Conservation (phyloP, 2,888 invertebrate species). For the Allophyes oxyacanthae region DNA sequence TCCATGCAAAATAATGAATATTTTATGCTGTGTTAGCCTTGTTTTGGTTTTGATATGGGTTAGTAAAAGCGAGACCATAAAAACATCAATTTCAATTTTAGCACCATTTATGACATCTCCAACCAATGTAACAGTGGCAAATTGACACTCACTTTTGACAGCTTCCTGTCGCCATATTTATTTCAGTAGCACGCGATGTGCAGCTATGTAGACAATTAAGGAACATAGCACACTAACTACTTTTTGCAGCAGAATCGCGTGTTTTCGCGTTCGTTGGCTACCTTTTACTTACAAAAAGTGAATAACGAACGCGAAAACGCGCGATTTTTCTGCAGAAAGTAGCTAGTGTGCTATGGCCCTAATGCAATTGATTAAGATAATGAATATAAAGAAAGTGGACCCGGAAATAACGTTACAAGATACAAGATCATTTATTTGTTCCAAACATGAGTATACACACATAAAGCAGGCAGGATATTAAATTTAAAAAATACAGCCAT, state of each 20-base stretch:
- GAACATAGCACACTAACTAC: too few species aligned
- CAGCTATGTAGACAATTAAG: constrained; percentile 35
- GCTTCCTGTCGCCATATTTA: constrained; percentile 50
- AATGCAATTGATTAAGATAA: constrained; percentile 29
- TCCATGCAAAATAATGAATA: background rate
- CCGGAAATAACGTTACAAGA: too few species aligned
- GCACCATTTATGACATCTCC: constrained; percentile 39
- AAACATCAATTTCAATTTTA: constrained; percentile 41
- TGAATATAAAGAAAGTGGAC: constrained; percentile 5
- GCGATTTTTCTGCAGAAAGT: too few species aligned
- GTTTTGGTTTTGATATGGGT: constrained; percentile 1
- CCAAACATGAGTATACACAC: too few species aligned
- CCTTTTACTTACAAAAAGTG: too few species aligned
- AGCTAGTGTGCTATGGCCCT: too few species aligned
- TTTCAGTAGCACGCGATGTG: constrained; percentile 21
- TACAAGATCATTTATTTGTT: too few species aligned
- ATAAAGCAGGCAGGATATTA: too few species aligned
- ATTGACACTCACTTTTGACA: constrained; percentile 60
- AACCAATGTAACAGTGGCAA: constrained; percentile 51
- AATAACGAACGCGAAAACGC: too few species aligned
- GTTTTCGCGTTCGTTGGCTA: too few species aligned
- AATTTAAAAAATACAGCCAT: too few species aligned
- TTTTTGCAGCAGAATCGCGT: too few species aligned
- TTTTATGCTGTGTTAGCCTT: background rate
- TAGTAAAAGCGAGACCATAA: constrained; percentile 21